Conservation (phyloP, 2,797 vertebrate species). For the Spea hammondii region DNA sequence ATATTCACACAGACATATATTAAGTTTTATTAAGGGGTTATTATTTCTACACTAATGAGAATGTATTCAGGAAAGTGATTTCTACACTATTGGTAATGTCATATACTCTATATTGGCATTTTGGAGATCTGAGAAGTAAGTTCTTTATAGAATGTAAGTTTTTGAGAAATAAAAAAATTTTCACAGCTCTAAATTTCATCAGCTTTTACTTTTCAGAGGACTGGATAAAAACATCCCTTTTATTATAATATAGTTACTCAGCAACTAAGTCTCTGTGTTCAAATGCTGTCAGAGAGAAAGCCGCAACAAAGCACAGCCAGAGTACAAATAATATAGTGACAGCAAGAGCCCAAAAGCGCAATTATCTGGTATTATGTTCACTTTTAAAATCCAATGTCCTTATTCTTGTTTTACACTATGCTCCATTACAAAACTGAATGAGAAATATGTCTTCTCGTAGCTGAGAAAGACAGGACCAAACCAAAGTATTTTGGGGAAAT, state of each 20-base stretch:
- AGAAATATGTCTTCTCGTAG: neutral
- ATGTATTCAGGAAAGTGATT: too few relatives aligned
- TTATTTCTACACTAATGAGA: too few relatives aligned
- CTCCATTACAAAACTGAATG: neutral
- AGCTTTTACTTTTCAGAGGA: neutral
- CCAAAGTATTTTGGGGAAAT: neutral
- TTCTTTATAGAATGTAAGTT: too few relatives aligned
- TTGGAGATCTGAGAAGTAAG: too few relatives aligned
- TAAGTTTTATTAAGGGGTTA: too few relatives aligned
- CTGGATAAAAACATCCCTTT: conserved; percentile 24
- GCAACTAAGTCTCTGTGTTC: conserved; percentile 3
- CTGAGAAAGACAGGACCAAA: neutral
- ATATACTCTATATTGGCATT: too few relatives aligned
- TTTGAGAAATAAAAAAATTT: too few relatives aligned
- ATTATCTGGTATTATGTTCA: conserved; percentile 4
- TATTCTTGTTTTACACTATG: conserved; percentile 4
- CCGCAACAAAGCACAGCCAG: neutral
- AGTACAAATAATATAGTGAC: conserved; percentile 1
- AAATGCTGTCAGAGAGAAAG: conserved; percentile 14
- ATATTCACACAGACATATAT: too few relatives aligned
- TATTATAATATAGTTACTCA: conserved; percentile 13
- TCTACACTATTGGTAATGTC: too few relatives aligned
- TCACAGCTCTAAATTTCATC: neutral
- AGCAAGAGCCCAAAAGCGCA: neutral
- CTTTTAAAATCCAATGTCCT: neutral